Percentiles rank a stretch among this genome's conserved stretches.
These are phyloP conservation scores for Salarias fasciatus DNA, from an alignment of 2,797 vertebrate genomes.

Conservation along the genomic window DNA sequence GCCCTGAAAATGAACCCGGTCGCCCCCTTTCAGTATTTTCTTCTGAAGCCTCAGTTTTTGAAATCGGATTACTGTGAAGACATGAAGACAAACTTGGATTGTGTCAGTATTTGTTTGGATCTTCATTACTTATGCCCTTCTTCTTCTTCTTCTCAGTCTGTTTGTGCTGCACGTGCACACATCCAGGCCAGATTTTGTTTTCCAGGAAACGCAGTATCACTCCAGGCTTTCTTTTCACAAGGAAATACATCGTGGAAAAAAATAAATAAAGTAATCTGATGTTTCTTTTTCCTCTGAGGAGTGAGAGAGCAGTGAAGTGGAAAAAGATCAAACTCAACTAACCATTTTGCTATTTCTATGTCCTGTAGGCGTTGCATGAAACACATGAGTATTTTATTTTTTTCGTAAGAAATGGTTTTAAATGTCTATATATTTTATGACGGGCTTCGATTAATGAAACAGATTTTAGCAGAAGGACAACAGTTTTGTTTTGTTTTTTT, in stretches of 20 bases:
- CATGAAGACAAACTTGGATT: conserved; percentile 7
- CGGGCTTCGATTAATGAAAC: not conserved
- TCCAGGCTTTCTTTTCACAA: not conserved
- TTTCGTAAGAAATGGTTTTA: no score
- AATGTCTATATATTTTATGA: not conserved
- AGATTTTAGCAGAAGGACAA: not conserved
- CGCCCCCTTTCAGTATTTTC: not conserved
- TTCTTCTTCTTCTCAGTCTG: not conserved
- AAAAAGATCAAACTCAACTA: conserved; percentile 4
- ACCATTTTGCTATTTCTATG: conserved; percentile 14
- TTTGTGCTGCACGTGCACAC: conserved; percentile 13
- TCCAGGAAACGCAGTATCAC: not conserved
- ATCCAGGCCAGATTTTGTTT: not conserved
- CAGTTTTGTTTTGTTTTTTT: not conserved
- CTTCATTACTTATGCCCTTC: conserved; percentile 16
- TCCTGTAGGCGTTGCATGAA: conserved; percentile 5
- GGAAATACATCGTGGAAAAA: no score
- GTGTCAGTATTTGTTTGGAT: conserved; percentile 32
- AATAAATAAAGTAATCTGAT: not conserved
- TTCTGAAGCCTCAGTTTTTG: not conserved
- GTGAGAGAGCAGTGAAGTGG: conserved; percentile 1
- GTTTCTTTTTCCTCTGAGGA: not conserved
- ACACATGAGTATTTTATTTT: not conserved
- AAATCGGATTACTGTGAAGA: not conserved
- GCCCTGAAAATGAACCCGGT: no score